Evolutionary conservation across 2,113 vertebrate species (phyloP).

Genomic region (Ochotona curzoniae): DNA sequence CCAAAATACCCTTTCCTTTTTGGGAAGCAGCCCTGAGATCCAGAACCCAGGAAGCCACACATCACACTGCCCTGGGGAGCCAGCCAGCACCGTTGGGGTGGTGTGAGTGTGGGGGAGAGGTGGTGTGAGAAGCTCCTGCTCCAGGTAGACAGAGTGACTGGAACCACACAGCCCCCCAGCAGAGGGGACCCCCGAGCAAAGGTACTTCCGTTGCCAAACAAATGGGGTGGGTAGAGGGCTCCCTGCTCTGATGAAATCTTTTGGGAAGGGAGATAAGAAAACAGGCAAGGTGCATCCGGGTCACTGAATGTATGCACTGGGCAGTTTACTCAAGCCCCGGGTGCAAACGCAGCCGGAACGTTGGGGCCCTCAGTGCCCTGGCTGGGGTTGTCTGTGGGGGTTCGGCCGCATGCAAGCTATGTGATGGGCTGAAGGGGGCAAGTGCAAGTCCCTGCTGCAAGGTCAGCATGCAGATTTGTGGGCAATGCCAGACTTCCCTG

Average conservation of each 20-base stretch:
- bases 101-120: neutral
- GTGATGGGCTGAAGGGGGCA: too few species aligned
- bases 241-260: accelerated
- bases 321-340: neutral
- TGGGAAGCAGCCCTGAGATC: accelerated
- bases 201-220: neutral
- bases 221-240: neutral
- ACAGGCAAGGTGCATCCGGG: accelerated
- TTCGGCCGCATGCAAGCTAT: accelerated
- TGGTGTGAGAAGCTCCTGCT: too few species aligned
- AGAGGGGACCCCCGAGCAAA: accelerated
- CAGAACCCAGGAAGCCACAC: accelerated
- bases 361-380: neutral
- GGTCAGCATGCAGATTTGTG: accelerated
- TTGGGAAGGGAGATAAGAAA: neutral
- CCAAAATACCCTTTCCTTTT: accelerated
- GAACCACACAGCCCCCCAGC: neutral
- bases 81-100: neutral
- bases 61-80: too few species aligned
- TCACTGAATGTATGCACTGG: neutral
- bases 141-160: neutral
- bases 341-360: neutral
- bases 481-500: accelerated
- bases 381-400: neutral
- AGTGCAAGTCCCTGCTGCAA: accelerated